phyloP scores from a whole-genome alignment of 2,113 vertebrate genomes.

The Tauraco erythrolophus region DNA sequence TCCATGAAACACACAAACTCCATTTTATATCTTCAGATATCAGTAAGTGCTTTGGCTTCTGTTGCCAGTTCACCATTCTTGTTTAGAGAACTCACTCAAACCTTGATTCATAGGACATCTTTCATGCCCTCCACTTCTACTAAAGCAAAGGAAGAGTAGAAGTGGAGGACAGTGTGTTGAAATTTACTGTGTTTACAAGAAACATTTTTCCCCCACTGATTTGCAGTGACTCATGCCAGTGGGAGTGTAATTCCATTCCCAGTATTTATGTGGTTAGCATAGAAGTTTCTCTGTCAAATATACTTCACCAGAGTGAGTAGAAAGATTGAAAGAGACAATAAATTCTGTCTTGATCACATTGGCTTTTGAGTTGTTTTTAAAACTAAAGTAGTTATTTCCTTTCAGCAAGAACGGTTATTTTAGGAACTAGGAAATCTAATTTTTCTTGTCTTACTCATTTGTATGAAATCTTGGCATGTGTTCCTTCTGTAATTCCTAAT shows the following conservation, averaged over 20 bases:
- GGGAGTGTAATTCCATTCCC: conserved; percentile 11
- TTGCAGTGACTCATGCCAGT: neutral
- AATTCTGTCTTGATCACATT: neutral
- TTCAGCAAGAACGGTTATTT: neutral
- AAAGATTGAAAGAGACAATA: neutral
- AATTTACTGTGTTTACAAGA: neutral
- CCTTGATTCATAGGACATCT: neutral
- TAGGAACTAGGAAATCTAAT: neutral
- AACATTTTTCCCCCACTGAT: neutral
- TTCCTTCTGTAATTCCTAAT: neutral
- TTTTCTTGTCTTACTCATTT: neutral
- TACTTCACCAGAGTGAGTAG: neutral
- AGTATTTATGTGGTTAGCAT: neutral
- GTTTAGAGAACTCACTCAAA: neutral
- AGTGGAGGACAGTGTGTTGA: neutral
- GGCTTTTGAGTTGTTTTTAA: conserved; percentile 3
- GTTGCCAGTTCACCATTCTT: neutral
- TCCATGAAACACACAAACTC: neutral
- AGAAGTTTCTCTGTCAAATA: conserved; percentile 20
- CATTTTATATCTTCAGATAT: neutral
- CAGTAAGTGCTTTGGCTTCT: neutral
- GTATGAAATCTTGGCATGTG: neutral
- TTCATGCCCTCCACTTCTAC: neutral
- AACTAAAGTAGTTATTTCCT: neutral
- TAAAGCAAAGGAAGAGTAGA: neutral